Percentiles rank a stretch among this genome's conserved stretches.
phyloP scores from a whole-genome alignment of 1,140 invertebrate species.

The Pomacea maculata region DNA sequence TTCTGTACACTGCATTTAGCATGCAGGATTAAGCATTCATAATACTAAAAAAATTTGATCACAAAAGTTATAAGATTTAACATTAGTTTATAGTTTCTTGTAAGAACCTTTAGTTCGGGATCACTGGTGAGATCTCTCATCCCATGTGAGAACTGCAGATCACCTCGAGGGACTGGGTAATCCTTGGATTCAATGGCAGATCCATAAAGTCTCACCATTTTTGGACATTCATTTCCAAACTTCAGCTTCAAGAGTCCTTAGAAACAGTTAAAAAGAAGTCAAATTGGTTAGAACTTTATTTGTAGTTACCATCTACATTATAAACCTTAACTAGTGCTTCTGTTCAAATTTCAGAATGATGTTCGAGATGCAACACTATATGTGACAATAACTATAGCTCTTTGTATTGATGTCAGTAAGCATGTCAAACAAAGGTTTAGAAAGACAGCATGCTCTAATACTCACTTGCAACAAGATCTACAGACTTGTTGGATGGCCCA shows the following conservation, averaged over 20 bases:
- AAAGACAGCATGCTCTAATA: neutral
- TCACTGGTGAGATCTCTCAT: constrained; percentile 24
- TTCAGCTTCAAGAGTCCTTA: constrained; percentile 13
- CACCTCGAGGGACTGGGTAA: constrained; percentile 44
- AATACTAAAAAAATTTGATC: no score
- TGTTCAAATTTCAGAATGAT: no score
- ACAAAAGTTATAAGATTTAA: no score
- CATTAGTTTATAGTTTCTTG: neutral
- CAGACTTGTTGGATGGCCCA: constrained; percentile 51
- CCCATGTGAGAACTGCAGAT: constrained; percentile 14
- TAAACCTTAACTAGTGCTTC: no score
- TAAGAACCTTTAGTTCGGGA: constrained; percentile 26
- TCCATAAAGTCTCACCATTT: constrained; percentile 51
- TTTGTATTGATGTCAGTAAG: no score
- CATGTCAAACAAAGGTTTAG: no score
- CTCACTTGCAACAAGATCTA: constrained; percentile 55
- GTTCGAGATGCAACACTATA: no score
- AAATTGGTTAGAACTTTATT: neutral
- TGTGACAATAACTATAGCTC: no score
- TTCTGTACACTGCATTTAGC: no score
- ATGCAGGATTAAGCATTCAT: no score
- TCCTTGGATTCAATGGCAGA: constrained; percentile 41
- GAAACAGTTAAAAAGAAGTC: neutral
- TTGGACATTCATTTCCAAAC: constrained; percentile 29
- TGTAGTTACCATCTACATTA: neutral